Evolutionary conservation across 1,140 invertebrate genomes (phyloP).

Genomic region (Diabrotica undecimpunctata): DNA sequence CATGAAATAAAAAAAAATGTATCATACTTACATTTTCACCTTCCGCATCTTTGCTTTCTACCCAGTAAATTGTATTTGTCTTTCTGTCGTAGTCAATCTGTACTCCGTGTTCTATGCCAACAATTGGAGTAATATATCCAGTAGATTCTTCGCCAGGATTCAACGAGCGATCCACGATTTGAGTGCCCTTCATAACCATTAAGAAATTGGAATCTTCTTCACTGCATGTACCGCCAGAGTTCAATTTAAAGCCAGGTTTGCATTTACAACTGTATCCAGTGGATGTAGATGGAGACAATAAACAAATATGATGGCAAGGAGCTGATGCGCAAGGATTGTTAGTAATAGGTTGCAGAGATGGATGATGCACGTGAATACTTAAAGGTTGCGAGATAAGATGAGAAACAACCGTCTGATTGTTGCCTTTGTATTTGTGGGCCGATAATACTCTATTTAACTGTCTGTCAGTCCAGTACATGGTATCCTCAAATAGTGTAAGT

Average conservation of each 20-base stretch:
- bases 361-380: slow-evolving; percentile 92
- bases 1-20: too few species aligned
- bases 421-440: slow-evolving; percentile 83
- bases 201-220: slow-evolving; percentile 86
- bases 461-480: slow-evolving; percentile 94
- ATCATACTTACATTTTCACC: slow-evolving; percentile 60
- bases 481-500: slow-evolving; percentile 88
- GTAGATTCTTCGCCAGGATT: slow-evolving; percentile 70
- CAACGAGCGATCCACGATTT: slow-evolving; percentile 80
- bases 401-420: slow-evolving; percentile 88
- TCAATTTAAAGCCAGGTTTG: slow-evolving; percentile 77
- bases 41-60: slow-evolving; percentile 70
- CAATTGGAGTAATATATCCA: slow-evolving; percentile 81
- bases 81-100: slow-evolving; percentile 90
- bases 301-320: slow-evolving; percentile 86
- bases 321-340: slow-evolving; percentile 78
- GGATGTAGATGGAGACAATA: slow-evolving; percentile 72
- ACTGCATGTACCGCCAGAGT: slow-evolving; percentile 67
- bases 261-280: slow-evolving; percentile 84
- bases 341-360: slow-evolving; percentile 83
- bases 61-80: slow-evolving; percentile 78
- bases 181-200: slow-evolving; percentile 85
- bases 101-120: slow-evolving; percentile 84
- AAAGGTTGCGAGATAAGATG: slow-evolving; percentile 92
- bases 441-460: slow-evolving; percentile 85